Conservation (phyloP, 1,140 invertebrate species). For the Listronotus oregonensis region DNA sequence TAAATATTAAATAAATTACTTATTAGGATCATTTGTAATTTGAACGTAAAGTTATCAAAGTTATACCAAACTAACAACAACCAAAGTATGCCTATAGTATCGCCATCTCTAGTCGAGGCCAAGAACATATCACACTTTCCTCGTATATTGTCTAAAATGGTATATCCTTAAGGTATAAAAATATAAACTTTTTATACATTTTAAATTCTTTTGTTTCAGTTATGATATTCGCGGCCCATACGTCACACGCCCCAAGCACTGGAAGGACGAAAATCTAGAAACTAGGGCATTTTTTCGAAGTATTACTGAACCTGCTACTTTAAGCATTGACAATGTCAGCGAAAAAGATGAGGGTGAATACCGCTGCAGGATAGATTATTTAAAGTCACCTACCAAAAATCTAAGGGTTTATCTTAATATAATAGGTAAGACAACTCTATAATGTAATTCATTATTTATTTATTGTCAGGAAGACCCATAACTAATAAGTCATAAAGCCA, state of each 20-base stretch:
- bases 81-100: no score
- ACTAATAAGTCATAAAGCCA: no score
- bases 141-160: no score
- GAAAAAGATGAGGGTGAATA: conserved; percentile 70
- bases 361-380: conserved; percentile 72
- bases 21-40: no score
- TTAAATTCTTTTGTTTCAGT: conserved; percentile 56
- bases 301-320: conserved; percentile 64
- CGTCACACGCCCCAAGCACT: conserved; percentile 60
- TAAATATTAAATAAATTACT: no score
- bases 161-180: not conserved
- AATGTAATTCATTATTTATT: no score
- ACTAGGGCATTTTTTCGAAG: conserved; percentile 63
- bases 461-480: no score
- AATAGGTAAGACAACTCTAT: conserved; percentile 64
- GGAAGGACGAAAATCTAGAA: conserved; percentile 62
- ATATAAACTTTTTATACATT: not conserved
- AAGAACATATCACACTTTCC: no score
- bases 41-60: no score
- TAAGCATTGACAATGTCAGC: conserved; percentile 67
- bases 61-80: no score
- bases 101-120: no score
- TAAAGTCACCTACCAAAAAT: conserved; percentile 72
- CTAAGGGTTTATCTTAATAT: conserved; percentile 69
- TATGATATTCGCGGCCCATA: conserved; percentile 64